phyloP scores from a whole-genome alignment of 2,113 vertebrate species.

The Ceratotherium simum region DNA sequence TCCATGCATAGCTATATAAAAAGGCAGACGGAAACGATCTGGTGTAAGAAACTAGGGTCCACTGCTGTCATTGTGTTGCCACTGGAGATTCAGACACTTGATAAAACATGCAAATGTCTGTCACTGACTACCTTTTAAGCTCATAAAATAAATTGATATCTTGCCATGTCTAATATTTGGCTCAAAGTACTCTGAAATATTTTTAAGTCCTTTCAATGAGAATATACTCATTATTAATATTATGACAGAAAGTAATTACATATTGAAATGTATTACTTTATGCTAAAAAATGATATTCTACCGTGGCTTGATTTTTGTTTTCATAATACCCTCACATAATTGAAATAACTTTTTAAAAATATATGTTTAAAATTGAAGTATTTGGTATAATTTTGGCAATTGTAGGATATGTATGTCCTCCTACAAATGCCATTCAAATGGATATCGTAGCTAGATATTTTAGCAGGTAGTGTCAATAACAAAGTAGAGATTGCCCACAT shows the following conservation, averaged over 20 bases:
- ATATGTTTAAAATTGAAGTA: slow-evolving; percentile 63
- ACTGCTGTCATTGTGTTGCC: background rate
- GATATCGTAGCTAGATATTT: slow-evolving; percentile 53
- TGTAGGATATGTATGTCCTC: slow-evolving; percentile 58
- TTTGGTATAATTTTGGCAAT: slow-evolving; percentile 75
- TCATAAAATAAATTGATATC: background rate
- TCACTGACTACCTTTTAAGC: background rate
- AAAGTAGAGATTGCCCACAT: background rate
- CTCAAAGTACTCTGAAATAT: background rate
- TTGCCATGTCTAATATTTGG: background rate
- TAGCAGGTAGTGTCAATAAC: slow-evolving; percentile 33
- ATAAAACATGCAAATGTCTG: background rate
- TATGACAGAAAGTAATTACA: background rate
- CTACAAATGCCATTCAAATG: slow-evolving; percentile 54
- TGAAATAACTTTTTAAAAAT: background rate
- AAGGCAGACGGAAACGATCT: background rate
- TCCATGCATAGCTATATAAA: background rate
- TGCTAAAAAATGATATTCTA: background rate
- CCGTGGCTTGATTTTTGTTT: background rate
- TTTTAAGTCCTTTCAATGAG: background rate
- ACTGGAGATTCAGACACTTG: background rate
- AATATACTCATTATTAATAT: background rate
- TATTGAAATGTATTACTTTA: background rate
- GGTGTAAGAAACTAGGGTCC: background rate
- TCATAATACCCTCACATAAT: background rate